Conservation (phyloP, 2,113 vertebrate genomes). For the Dicentrarchus labrax region DNA sequence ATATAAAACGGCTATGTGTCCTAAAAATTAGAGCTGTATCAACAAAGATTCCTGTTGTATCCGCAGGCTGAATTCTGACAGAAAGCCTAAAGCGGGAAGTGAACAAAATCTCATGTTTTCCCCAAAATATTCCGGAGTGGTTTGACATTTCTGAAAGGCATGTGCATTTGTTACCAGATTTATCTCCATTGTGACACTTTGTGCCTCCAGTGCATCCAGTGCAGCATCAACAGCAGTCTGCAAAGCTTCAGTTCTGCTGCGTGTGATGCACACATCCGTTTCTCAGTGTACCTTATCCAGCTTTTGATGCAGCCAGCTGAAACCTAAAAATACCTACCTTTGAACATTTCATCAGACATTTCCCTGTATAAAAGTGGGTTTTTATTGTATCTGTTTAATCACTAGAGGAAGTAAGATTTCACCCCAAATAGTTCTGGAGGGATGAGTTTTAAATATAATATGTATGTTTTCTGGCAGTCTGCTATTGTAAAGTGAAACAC, state of each 20-base stretch:
- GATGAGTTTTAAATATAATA: background rate
- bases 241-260: slow-evolving; percentile 5
- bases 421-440: background rate
- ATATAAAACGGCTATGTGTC: background rate
- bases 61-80: background rate
- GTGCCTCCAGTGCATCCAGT: slow-evolving; percentile 16
- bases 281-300: slow-evolving; percentile 9
- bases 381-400: slow-evolving; percentile 4
- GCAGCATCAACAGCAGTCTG: background rate
- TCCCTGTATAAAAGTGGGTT: background rate
- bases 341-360: slow-evolving; percentile 20
- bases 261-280: background rate
- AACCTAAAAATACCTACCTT: slow-evolving; percentile 47
- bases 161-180: background rate
- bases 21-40: background rate
- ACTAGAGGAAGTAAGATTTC: background rate
- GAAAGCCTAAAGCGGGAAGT: background rate
- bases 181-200: slow-evolving; percentile 10
- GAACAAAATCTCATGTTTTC: background rate
- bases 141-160: slow-evolving; percentile 21
- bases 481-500: background rate
- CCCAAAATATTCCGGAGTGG: background rate
- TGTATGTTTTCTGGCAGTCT: slow-evolving; percentile 1
- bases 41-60: background rate
- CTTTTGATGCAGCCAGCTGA: slow-evolving; percentile 24